These are phyloP conservation scores for Tenthredo mesomela DNA, from an alignment of 2,888 invertebrate genomes.

Conservation along the genomic window DNA sequence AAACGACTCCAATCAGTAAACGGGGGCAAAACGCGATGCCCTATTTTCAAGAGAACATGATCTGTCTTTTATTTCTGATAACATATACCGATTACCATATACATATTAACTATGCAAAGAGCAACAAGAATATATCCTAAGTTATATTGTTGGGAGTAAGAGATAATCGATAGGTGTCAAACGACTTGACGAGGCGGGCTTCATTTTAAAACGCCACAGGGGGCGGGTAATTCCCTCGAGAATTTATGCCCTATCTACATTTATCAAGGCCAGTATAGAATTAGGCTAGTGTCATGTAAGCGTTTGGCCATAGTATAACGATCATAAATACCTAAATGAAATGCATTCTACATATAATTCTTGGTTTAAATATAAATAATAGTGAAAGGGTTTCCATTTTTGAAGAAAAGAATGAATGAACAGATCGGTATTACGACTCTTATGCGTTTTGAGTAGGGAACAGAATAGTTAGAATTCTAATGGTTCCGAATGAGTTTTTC, in stretches of 20 bases:
- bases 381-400: background rate
- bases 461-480: background rate
- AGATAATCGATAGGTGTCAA: slow-evolving; percentile 13
- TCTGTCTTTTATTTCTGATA: slow-evolving; percentile 8
- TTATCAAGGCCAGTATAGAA: background rate
- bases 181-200: slow-evolving; percentile 1
- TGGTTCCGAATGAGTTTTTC: background rate
- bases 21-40: slow-evolving; percentile 28
- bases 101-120: background rate
- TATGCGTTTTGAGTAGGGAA: background rate
- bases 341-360: background rate
- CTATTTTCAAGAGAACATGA: slow-evolving; percentile 44
- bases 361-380: background rate
- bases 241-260: slow-evolving; percentile 8
- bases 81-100: background rate
- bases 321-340: background rate
- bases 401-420: background rate
- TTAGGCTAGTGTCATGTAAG: background rate
- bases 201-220: slow-evolving; percentile 16
- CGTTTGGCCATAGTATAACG: background rate
- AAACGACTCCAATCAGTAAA: slow-evolving; percentile 25
- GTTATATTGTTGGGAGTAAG: slow-evolving; percentile 4
- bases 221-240: slow-evolving; percentile 34
- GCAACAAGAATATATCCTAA: background rate
- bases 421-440: background rate